Conservation (phyloP, 2,888 invertebrate genomes). For the Eueremaeus valkanovi region DNA sequence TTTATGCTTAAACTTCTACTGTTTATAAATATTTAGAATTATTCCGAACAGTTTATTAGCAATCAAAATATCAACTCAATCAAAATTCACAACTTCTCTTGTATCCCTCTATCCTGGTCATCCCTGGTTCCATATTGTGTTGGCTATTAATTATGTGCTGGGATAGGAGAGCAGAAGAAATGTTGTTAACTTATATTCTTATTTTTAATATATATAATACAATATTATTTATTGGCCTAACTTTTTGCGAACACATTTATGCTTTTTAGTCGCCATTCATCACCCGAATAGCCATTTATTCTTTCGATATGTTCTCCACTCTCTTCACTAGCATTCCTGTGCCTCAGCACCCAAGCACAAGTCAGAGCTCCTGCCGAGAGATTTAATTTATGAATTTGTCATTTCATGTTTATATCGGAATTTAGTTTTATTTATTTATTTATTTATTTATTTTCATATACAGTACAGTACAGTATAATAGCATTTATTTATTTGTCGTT, state of each 20-base stretch:
- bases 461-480: too few relatives aligned
- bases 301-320: background rate
- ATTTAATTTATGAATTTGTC: slow-evolving; percentile 16
- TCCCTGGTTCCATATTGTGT: too few relatives aligned
- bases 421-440: background rate
- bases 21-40: too few relatives aligned
- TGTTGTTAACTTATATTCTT: background rate
- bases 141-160: too few relatives aligned
- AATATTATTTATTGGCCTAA: slow-evolving; percentile 3
- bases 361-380: background rate
- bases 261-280: slow-evolving; percentile 13
- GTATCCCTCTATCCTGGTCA: too few relatives aligned
- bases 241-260: slow-evolving; percentile 7
- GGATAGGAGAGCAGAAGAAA: too few relatives aligned
- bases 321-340: too few relatives aligned
- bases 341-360: background rate
- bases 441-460: background rate
- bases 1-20: too few relatives aligned
- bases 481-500: background rate
- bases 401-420: slow-evolving; percentile 7
- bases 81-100: too few relatives aligned
- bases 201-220: background rate
- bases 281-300: background rate
- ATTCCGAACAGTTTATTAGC: too few relatives aligned
- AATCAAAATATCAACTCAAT: too few relatives aligned